phyloP scores from a whole-genome alignment of 2,888 invertebrate genomes.

The Dolomedes plantarius region DNA sequence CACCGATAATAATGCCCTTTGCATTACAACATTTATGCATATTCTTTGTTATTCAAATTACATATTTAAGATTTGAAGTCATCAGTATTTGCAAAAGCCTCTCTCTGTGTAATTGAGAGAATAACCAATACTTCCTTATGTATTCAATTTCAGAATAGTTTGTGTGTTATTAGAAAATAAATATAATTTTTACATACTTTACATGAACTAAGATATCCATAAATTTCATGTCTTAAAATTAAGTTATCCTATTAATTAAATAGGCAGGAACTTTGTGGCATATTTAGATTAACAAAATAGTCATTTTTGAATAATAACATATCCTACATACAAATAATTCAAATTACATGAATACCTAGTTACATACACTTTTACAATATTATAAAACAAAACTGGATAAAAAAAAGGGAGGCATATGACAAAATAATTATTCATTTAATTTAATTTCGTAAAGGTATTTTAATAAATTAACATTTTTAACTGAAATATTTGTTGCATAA shows the following conservation, averaged over 20 bases:
- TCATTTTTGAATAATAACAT: neutral
- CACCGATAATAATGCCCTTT: no score
- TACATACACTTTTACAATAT: no score
- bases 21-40: no score
- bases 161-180: neutral
- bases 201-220: neutral
- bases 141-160: neutral
- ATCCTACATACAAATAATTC: neutral
- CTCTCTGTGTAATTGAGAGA: neutral
- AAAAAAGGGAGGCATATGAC: no score
- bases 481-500: no score
- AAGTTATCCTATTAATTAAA: neutral
- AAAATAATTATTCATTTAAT: no score
- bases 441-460: no score
- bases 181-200: neutral
- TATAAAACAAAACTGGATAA: no score
- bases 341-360: no score
- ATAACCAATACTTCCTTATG: constrained; percentile 12
- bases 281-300: neutral
- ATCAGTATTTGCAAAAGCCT: neutral
- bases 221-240: neutral
- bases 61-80: neutral
- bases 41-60: neutral
- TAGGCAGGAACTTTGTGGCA: neutral
- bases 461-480: no score